A percentile compares a stretch with the other conserved stretches of the same genome.
phyloP scores from a whole-genome alignment of 2,113 vertebrate species.

The Semnornis frantzii region DNA sequence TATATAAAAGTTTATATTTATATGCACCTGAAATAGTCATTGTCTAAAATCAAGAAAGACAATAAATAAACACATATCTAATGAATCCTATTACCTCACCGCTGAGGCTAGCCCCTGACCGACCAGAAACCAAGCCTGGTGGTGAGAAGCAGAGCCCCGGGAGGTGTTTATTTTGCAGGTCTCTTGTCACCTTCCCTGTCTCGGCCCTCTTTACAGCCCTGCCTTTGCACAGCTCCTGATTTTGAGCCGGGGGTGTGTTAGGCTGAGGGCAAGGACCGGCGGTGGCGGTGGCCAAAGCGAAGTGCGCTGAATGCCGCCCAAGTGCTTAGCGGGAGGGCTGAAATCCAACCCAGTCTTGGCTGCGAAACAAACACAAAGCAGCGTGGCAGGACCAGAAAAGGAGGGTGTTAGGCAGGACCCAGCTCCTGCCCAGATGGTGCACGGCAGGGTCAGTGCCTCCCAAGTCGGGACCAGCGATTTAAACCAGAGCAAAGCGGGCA shows the following conservation, averaged over 20 bases:
- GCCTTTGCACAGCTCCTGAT: neutral
- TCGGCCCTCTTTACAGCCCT: accelerated
- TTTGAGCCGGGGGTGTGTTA: neutral
- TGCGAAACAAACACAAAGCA: neutral
- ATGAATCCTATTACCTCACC: neutral
- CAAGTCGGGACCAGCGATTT: neutral
- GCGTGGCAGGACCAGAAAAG: neutral
- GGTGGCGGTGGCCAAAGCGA: neutral
- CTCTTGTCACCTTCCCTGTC: accelerated
- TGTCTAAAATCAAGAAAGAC: no score
- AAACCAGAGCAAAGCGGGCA: neutral
- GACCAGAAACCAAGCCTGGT: neutral
- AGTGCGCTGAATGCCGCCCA: neutral
- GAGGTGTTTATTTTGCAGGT: neutral
- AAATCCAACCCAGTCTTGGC: neutral
- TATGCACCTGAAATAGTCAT: no score
- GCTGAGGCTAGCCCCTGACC: neutral
- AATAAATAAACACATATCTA: no score
- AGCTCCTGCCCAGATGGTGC: slow-evolving; percentile 31
- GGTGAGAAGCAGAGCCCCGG: no score
- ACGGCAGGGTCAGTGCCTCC: neutral
- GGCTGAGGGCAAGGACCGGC: neutral
- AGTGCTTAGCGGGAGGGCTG: neutral
- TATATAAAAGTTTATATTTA: no score
- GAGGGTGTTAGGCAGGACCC: neutral